These are phyloP conservation scores for Chloroclysta siterata DNA, from an alignment of 2,888 invertebrate genomes.

Conservation along the genomic window DNA sequence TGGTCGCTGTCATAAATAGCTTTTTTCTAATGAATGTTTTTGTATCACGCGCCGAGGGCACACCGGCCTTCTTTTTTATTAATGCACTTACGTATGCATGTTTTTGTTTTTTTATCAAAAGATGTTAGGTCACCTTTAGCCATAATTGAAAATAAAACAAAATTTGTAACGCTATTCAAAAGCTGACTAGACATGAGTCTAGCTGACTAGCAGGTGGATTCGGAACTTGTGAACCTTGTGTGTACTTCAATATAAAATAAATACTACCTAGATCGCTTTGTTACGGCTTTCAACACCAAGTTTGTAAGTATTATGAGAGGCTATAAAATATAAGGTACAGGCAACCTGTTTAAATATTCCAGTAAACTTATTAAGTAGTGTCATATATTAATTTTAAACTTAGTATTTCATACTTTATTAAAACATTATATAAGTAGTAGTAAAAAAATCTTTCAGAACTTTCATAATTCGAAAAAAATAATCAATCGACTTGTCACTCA, in stretches of 20 bases:
- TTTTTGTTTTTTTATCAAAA: slow-evolving; percentile 57
- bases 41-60: slow-evolving; percentile 61
- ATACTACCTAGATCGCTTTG: too few relatives aligned
- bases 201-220: slow-evolving; percentile 8
- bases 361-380: too few relatives aligned
- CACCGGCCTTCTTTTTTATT: slow-evolving; percentile 75
- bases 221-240: too few relatives aligned
- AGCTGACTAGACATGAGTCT: neutral
- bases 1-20: slow-evolving; percentile 84
- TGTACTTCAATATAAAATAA: too few relatives aligned
- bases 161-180: slow-evolving; percentile 34
- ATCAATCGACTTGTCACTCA: slow-evolving; percentile 54
- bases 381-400: too few relatives aligned
- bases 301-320: too few relatives aligned
- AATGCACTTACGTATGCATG: slow-evolving; percentile 73
- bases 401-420: too few relatives aligned
- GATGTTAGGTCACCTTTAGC: slow-evolving; percentile 61
- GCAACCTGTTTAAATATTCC: too few relatives aligned
- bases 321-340: too few relatives aligned
- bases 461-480: neutral
- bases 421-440: neutral
- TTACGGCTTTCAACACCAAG: too few relatives aligned
- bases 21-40: slow-evolving; percentile 81
- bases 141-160: slow-evolving; percentile 53
- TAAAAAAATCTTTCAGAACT: neutral